phyloP scores from a whole-genome alignment of 2,113 vertebrate species.

The Brachypodius melanocephalos region DNA sequence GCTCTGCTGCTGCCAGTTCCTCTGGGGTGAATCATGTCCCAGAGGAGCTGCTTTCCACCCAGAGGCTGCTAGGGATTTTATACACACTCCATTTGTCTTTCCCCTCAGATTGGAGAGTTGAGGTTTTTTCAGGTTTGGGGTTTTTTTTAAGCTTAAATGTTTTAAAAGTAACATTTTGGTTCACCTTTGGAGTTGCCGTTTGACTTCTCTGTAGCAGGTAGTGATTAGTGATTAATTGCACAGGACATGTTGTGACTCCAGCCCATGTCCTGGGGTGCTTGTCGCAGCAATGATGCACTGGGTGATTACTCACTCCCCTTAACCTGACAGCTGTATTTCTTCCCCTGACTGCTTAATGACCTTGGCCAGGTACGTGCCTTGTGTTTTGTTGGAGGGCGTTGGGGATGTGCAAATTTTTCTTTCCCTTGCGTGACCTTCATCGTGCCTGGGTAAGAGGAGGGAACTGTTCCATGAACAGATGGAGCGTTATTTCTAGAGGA shows the following conservation, averaged over 20 bases:
- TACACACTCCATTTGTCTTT: slow-evolving; percentile 1
- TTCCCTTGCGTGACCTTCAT: not conserved
- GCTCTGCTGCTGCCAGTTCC: not conserved
- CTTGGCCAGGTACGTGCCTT: slow-evolving; percentile 17
- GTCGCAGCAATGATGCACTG: slow-evolving; percentile 51
- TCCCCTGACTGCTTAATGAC: not conserved
- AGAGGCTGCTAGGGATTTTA: not conserved
- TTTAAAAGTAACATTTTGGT: not conserved
- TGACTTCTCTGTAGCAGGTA: not conserved
- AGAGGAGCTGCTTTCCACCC: not conserved
- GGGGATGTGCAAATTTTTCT: not conserved
- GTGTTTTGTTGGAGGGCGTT: not conserved
- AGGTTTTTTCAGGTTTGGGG: not conserved
- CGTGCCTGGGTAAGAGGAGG: not conserved
- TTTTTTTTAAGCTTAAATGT: not conserved
- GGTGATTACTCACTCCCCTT: slow-evolving; percentile 46
- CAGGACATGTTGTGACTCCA: slow-evolving; percentile 42
- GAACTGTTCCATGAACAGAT: slow-evolving; percentile 23
- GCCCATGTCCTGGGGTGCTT: slow-evolving; percentile 55
- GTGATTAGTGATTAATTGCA: slow-evolving; percentile 51
- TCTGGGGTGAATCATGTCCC: not conserved
- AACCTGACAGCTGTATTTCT: slow-evolving; percentile 64
- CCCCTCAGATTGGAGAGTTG: not conserved
- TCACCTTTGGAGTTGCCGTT: slow-evolving; percentile 33
- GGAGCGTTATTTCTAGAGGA: slow-evolving; percentile 20